Conservation (phyloP, 2,113 vertebrate species). For the Nannobrachium achirus region DNA sequence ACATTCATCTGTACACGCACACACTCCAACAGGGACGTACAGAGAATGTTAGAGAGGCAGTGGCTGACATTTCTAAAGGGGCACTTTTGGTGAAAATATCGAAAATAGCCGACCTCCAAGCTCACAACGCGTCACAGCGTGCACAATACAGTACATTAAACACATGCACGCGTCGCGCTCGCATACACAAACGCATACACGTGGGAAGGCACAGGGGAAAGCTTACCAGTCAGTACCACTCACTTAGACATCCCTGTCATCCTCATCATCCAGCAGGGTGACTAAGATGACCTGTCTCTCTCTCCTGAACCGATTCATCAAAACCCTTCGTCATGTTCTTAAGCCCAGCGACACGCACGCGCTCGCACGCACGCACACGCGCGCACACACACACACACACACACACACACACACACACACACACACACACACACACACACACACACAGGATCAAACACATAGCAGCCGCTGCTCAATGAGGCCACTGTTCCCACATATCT, state of each 20-base stretch:
- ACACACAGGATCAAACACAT: slow-evolving; percentile 40
- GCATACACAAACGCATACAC: slow-evolving; percentile 13
- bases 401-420: slow-evolving; percentile 28
- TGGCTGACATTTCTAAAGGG: too few relatives aligned
- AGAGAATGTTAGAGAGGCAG: too few relatives aligned
- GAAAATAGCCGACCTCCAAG: too few relatives aligned
- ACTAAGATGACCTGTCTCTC: slow-evolving; percentile 45
- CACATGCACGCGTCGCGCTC: too few relatives aligned
- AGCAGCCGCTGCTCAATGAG: slow-evolving; percentile 44
- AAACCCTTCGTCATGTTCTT: slow-evolving; percentile 15
- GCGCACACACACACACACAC: slow-evolving; percentile 13
- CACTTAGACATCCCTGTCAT: slow-evolving; percentile 46
- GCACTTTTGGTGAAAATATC: too few relatives aligned
- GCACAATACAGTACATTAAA: too few relatives aligned
- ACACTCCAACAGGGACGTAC: too few relatives aligned
- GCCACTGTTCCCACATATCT: slow-evolving; percentile 37
- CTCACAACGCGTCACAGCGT: too few relatives aligned
- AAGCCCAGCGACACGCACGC: not conserved
- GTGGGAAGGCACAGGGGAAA: slow-evolving; percentile 11
- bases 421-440: slow-evolving; percentile 24
- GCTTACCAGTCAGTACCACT: slow-evolving; percentile 46
- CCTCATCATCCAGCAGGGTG: slow-evolving; percentile 30
- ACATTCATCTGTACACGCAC: not conserved
- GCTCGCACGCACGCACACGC: too few relatives aligned
- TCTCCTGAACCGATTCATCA: slow-evolving; percentile 31